Percentiles rank a stretch among this genome's conserved stretches.
phyloP scores from a whole-genome alignment of 2,113 vertebrate species.

The Lophotis ruficrista region DNA sequence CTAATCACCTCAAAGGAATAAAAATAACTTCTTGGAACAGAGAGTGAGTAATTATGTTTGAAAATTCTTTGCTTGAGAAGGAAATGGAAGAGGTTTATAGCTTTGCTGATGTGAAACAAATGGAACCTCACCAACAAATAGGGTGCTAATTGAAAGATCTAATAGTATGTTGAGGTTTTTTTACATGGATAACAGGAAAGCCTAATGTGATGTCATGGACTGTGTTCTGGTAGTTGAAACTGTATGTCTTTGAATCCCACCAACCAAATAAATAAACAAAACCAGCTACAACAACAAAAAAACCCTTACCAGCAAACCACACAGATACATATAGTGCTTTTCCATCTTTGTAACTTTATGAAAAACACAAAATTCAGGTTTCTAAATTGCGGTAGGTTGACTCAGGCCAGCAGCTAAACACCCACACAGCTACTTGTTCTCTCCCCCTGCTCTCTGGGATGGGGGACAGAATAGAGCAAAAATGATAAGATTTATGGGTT shows the following conservation, averaged over 20 bases:
- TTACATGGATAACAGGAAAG: not conserved
- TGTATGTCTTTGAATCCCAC: not conserved
- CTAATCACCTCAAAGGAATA: not conserved
- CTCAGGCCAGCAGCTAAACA: not conserved
- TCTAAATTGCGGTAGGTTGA: not conserved
- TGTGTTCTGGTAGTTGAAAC: not conserved
- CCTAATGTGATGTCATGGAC: not conserved
- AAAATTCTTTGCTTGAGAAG: not conserved
- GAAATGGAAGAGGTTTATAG: not conserved
- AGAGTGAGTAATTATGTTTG: not conserved
- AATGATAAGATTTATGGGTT: not conserved
- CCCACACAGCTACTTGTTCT: not conserved
- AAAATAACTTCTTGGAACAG: not conserved
- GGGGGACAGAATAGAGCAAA: not conserved
- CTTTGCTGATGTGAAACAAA: not conserved
- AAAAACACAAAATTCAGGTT: not conserved
- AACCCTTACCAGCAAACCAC: not conserved
- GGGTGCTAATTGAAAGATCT: not conserved
- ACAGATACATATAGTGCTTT: not conserved
- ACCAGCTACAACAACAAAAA: not conserved
- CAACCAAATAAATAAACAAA: not conserved
- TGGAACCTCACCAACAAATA: not conserved
- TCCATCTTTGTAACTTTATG: not conserved
- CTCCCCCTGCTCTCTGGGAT: not conserved
- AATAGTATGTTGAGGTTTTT: not conserved